A percentile compares a stretch with the other conserved stretches of the same genome.
Conservation (phyloP, 2,888 invertebrate genomes). For the Pogonocherus hispidulus region DNA sequence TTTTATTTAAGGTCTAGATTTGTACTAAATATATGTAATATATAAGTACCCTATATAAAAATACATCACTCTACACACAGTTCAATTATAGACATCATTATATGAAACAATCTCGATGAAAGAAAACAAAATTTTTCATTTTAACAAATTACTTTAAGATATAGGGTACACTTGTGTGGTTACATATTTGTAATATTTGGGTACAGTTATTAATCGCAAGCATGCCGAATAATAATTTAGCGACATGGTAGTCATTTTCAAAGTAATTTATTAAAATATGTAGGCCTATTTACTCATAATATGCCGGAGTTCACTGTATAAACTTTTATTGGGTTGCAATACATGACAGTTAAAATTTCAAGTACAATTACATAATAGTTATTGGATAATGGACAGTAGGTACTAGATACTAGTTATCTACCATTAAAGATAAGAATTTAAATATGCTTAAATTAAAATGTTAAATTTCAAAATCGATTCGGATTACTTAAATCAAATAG, state of each 20-base stretch:
- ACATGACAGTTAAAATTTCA: background rate
- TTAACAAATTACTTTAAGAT: conserved; percentile 30
- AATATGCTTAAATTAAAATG: too few relatives aligned
- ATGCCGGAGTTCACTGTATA: conserved; percentile 37
- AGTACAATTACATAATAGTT: too few relatives aligned
- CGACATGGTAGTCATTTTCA: background rate
- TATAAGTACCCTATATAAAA: conserved; percentile 70
- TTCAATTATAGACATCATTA: conserved; percentile 58
- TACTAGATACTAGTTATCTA: too few relatives aligned
- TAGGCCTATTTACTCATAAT: conserved; percentile 29
- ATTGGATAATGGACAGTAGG: too few relatives aligned
- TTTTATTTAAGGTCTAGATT: conserved; percentile 63
- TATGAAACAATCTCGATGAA: conserved; percentile 45
- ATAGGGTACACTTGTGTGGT: background rate
- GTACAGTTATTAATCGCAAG: too few relatives aligned
- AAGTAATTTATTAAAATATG: conserved; percentile 30
- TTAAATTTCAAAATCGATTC: too few relatives aligned
- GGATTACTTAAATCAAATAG: too few relatives aligned
- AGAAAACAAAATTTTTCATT: conserved; percentile 31
- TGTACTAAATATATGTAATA: conserved; percentile 69
- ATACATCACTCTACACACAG: conserved; percentile 69
- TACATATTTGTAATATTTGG: too few relatives aligned
- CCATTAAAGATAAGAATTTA: too few relatives aligned
- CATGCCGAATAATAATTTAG: too few relatives aligned
- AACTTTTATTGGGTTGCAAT: conserved; percentile 36